Conservation (phyloP, 1,140 invertebrate species). For the Lasioglossum albipes region DNA sequence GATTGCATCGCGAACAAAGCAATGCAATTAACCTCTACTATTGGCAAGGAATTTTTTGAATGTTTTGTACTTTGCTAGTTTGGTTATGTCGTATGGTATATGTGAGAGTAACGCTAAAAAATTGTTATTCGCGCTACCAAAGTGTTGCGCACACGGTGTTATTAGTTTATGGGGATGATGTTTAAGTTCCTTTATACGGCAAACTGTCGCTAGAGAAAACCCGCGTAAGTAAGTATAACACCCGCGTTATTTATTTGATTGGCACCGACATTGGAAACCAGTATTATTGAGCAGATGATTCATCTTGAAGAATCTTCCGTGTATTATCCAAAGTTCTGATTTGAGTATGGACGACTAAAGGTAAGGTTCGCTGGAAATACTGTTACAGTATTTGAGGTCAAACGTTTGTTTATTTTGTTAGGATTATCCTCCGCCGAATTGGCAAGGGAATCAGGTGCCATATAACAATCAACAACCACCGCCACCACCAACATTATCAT, state of each 20-base stretch:
- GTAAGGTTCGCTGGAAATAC: conserved; percentile 67
- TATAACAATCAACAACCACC: conserved; percentile 76
- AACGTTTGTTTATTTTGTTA: conserved; percentile 67
- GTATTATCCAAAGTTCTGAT: conserved; percentile 66
- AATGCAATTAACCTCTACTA: conserved; percentile 8
- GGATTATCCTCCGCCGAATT: conserved; percentile 77
- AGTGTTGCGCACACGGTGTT: conserved; percentile 40
- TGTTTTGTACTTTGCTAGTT: not conserved
- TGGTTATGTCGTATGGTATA: not conserved
- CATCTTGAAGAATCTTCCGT: conserved; percentile 64
- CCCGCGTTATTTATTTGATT: conserved; percentile 65
- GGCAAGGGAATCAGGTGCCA: conserved; percentile 74
- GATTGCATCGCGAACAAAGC: not conserved
- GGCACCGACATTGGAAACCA: conserved; percentile 61
- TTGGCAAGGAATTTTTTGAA: not conserved
- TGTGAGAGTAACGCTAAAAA: conserved; percentile 11
- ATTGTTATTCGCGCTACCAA: conserved; percentile 7
- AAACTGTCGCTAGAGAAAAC: conserved; percentile 32
- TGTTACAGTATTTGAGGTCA: conserved; percentile 40
- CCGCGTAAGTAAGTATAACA: conserved; percentile 69
- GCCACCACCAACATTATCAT: conserved; percentile 63
- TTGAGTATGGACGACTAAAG: conserved; percentile 64
- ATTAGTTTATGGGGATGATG: conserved; percentile 14
- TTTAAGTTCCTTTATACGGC: conserved; percentile 42
- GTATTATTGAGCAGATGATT: conserved; percentile 64